Evolutionary conservation across 2,113 vertebrate genomes (phyloP).

Genomic region (Ailuropoda melanoleuca): DNA sequence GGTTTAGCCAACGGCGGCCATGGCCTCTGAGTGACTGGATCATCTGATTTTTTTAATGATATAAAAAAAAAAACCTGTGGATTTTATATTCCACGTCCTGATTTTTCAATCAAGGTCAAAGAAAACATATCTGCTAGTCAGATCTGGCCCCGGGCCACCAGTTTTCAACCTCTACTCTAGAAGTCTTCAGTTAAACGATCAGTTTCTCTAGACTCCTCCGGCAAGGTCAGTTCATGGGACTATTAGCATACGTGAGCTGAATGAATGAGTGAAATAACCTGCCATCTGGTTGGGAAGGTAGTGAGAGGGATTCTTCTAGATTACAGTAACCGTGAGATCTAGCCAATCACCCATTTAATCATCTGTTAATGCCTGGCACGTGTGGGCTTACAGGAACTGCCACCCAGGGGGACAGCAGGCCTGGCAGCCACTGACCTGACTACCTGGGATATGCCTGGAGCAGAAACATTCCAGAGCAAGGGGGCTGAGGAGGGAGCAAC

Average conservation of each 20-base stretch:
- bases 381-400: not conserved
- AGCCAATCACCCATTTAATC: not conserved
- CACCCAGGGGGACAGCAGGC: not conserved
- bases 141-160: not conserved
- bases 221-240: not conserved
- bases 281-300: not conserved
- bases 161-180: not conserved
- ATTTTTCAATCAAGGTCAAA: conserved; percentile 18
- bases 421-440: not conserved
- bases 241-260: not conserved
- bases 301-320: not conserved
- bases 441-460: not conserved
- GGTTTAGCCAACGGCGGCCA: not conserved
- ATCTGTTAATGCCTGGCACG: not conserved
- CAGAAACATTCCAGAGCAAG: not conserved
- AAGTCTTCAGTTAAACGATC: not conserved
- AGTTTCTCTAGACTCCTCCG: not conserved
- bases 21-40: not conserved
- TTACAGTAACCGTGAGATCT: not conserved
- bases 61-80: not conserved
- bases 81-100: not conserved
- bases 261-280: not conserved
- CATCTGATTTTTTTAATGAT: not conserved
- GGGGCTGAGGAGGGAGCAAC: not conserved
- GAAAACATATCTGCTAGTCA: not conserved